Conservation (phyloP, 2,888 invertebrate species). For the Gandaritis pyraliata region DNA sequence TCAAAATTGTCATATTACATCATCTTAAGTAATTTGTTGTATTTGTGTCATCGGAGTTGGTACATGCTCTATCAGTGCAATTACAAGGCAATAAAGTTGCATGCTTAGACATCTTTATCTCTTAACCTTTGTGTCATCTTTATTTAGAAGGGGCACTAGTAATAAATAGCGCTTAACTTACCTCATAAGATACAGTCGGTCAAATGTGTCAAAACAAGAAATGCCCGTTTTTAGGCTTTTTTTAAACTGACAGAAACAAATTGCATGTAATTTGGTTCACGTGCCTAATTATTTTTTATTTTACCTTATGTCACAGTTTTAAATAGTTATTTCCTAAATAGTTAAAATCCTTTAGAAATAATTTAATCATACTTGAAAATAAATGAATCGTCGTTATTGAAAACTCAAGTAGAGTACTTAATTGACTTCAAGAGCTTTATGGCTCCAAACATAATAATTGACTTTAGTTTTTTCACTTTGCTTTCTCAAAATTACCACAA, state of each 20-base stretch:
- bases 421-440: slow-evolving; percentile 31
- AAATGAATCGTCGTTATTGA: slow-evolving; percentile 21
- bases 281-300: no score
- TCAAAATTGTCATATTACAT: neutral
- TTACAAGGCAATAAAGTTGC: slow-evolving; percentile 1
- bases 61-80: slow-evolving; percentile 8
- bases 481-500: slow-evolving; percentile 37
- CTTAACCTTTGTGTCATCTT: neutral
- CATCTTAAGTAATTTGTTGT: slow-evolving; percentile 2
- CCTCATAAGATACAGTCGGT: no score
- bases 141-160: neutral
- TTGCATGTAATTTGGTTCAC: no score
- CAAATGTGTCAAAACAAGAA: no score
- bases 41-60: neutral
- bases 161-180: neutral
- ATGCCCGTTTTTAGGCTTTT: no score
- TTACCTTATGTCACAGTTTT: no score
- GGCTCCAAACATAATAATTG: slow-evolving; percentile 15
- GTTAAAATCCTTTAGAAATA: no score
- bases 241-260: no score
- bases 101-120: slow-evolving; percentile 1
- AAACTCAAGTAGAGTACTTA: slow-evolving; percentile 12
- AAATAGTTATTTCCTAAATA: no score
- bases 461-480: slow-evolving; percentile 24
- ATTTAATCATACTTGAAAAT: slow-evolving; percentile 3